phyloP scores from a whole-genome alignment of 2,888 invertebrate species.

The Campoletis raptor region DNA sequence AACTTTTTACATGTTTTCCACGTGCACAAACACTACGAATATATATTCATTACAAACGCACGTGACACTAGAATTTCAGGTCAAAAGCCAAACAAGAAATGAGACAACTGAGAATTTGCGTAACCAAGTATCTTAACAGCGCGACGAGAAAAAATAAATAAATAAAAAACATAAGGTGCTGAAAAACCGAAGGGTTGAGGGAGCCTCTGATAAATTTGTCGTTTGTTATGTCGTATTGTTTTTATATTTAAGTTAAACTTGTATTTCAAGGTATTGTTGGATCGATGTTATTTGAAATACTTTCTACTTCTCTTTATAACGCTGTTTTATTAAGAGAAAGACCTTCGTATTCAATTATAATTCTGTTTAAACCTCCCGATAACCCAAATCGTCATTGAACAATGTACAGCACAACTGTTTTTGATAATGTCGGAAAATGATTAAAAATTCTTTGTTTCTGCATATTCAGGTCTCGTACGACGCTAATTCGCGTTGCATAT shows the following conservation, averaged over 20 bases:
- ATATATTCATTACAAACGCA: slow-evolving; percentile 3
- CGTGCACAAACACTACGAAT: slow-evolving; percentile 18
- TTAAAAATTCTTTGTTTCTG: neutral
- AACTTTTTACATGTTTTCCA: slow-evolving; percentile 42
- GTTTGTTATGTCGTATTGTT: slow-evolving; percentile 36
- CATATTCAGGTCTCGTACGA: slow-evolving; percentile 80
- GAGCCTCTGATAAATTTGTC: slow-evolving; percentile 22
- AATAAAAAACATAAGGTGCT: neutral
- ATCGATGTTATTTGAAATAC: neutral
- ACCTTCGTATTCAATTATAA: neutral
- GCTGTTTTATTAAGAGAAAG: neutral
- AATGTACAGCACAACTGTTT: neutral
- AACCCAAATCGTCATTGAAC: neutral
- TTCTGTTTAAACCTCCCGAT: neutral
- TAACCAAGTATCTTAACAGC: slow-evolving; percentile 6
- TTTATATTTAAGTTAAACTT: slow-evolving; percentile 13
- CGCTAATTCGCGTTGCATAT: slow-evolving; percentile 81
- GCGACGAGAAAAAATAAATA: neutral
- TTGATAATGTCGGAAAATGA: neutral
- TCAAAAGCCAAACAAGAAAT: slow-evolving; percentile 22
- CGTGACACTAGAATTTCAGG: slow-evolving; percentile 5
- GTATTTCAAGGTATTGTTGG: neutral
- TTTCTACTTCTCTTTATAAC: neutral
- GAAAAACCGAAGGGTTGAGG: neutral
- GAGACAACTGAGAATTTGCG: slow-evolving; percentile 1